Percentiles rank a stretch among this genome's conserved stretches.
Evolutionary conservation across 2,888 invertebrate species (phyloP).

Genomic region (Nephrotoma appendiculata): DNA sequence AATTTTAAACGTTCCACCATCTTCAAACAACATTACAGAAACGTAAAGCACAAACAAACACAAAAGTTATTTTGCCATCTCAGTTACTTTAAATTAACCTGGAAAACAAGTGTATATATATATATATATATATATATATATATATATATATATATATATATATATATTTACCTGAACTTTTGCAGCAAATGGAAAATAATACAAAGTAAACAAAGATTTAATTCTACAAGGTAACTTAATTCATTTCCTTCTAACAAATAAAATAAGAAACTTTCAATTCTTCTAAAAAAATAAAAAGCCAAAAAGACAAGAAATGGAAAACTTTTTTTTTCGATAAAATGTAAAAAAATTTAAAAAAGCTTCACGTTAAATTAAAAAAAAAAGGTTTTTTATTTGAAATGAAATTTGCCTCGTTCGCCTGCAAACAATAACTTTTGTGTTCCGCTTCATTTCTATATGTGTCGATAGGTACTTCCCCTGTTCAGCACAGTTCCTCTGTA

Average conservation of each 20-base stretch:
- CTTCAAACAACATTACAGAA: background rate
- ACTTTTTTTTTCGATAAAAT: background rate
- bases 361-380: no score
- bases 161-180: background rate
- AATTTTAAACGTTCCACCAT: background rate
- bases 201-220: background rate
- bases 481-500: background rate
- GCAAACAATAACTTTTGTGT: background rate
- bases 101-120: background rate
- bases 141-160: no score
- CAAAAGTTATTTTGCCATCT: background rate
- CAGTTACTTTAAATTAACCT: background rate
- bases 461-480: background rate
- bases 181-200: background rate
- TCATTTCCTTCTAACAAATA: background rate
- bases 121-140: no score
- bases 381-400: background rate
- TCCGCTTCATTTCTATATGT: background rate
- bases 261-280: background rate
- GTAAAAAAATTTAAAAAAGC: no score
- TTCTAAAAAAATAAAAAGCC: background rate
- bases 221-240: background rate
- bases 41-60: background rate
- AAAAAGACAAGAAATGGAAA: background rate
- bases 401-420: background rate